Conservation (phyloP, 2,888 invertebrate species). For the Rhagium mordax region DNA sequence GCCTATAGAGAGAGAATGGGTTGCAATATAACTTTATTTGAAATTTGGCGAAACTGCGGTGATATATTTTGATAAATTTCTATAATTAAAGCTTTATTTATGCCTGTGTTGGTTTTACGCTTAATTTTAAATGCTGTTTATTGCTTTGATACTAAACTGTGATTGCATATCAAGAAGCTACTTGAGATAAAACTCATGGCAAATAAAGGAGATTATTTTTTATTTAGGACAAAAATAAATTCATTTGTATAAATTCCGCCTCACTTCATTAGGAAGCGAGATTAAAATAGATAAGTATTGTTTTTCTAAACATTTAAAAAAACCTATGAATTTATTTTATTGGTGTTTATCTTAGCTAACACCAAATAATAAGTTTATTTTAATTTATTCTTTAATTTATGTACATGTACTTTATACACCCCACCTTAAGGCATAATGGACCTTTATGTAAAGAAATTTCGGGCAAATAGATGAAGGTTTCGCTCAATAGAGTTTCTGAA, state of each 20-base stretch:
- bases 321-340: neutral
- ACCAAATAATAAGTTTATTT: too few species aligned
- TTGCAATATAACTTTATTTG: too few species aligned
- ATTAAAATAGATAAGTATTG: neutral
- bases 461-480: too few species aligned
- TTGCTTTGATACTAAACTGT: neutral
- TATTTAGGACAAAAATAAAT: neutral
- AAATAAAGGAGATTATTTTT: neutral
- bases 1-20: too few species aligned
- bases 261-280: neutral
- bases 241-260: neutral
- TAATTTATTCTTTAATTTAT: too few species aligned
- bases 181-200: neutral
- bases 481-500: too few species aligned
- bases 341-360: neutral
- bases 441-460: too few species aligned
- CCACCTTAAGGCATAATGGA: too few species aligned
- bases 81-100: neutral
- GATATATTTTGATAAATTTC: neutral
- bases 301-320: neutral
- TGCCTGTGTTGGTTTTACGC: neutral
- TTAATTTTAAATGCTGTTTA: neutral
- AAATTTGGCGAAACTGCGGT: neutral
- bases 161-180: neutral
- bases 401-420: too few species aligned